Base-by-base conservation (phyloP, 2,888 invertebrate genomes). In the Parascotia fuliginaria region DNA sequence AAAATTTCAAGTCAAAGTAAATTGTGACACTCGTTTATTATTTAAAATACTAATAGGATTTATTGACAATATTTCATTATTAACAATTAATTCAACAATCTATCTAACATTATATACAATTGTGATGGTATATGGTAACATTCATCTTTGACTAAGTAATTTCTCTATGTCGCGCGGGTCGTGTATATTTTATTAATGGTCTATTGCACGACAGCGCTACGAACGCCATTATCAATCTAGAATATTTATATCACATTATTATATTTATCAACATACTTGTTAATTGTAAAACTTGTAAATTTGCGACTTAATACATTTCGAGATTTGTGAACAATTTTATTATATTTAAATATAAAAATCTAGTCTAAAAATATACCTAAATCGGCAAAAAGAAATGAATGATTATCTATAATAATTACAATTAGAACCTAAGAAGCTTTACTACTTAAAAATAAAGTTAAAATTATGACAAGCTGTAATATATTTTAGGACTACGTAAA, bases 91-190 rank as follows among this genome's bases (percentile, higher is more conserved):
- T 79, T 83, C 77, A 87, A 87, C 83, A 83, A 83, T 81, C 75
- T 85, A 87, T 57, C 79, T 84, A 84, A 79, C 59, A 73, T 73
- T 82, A 84, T 84, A 74, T 85, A 88, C 85, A 88, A 75, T 83
- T 84, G 81, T 80, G 85, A 84, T 80, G 81, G 73, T 73, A 70
- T 60, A 73, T 83, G 86, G 88, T 89, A 89, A 89, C 88, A 72
- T 56, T 73, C 14, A 68, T 81, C 79, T 82, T 83, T 81, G 81
- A 77, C 69, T 47, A 42, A 50, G 45, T 40, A 55, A 60, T 62
- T 61, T 60, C 2, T 58, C 58, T 65, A 65, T 39, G 37, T 24
- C 39, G 16, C n/a, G 15, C 4, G n/a, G 9, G n/a, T n/a, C 15
- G 13, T 15, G 14, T 2, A 4, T 7, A 33, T 3, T 9, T 27